Conservation (phyloP, 2,888 invertebrate species). For the Pristionchus fissidentatus region DNA sequence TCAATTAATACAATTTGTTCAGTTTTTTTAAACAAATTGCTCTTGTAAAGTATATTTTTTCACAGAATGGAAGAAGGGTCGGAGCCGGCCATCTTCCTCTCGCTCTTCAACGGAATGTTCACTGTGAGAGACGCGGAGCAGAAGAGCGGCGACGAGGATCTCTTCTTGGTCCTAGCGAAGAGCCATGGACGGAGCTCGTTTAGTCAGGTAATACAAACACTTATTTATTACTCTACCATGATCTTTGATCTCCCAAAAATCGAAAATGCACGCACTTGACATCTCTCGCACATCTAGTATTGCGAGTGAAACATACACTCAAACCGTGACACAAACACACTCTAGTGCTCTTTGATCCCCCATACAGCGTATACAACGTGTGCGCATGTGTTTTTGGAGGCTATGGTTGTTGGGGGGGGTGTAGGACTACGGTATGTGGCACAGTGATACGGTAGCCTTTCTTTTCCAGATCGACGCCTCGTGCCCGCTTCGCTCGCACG, state of each 20-base stretch:
- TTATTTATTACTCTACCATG: background rate
- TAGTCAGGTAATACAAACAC: background rate
- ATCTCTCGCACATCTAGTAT: too few relatives aligned
- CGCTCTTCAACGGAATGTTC: conserved; percentile 53
- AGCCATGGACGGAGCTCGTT: conserved; percentile 4
- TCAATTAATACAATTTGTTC: background rate
- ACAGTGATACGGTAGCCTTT: too few relatives aligned
- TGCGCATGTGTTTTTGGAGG: too few relatives aligned
- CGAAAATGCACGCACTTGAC: too few relatives aligned
- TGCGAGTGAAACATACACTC: too few relatives aligned
- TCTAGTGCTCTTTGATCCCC: too few relatives aligned
- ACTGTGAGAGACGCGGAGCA: background rate
- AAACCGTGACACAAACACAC: too few relatives aligned
- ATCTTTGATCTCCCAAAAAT: too few relatives aligned
- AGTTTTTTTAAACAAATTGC: too few relatives aligned
- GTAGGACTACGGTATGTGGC: too few relatives aligned
- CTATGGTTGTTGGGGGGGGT: too few relatives aligned
- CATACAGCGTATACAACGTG: too few relatives aligned
- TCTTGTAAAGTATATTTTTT: background rate
- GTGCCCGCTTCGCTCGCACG: conserved; percentile 38
- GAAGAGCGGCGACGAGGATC: background rate
- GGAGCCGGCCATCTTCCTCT: conserved; percentile 60
- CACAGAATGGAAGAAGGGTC: conserved; percentile 35
- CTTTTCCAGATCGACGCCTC: background rate
- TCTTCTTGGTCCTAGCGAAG: background rate